These are phyloP conservation scores for Riptortus pedestris DNA, from an alignment of 1,140 invertebrate species.

Conservation along the genomic window DNA sequence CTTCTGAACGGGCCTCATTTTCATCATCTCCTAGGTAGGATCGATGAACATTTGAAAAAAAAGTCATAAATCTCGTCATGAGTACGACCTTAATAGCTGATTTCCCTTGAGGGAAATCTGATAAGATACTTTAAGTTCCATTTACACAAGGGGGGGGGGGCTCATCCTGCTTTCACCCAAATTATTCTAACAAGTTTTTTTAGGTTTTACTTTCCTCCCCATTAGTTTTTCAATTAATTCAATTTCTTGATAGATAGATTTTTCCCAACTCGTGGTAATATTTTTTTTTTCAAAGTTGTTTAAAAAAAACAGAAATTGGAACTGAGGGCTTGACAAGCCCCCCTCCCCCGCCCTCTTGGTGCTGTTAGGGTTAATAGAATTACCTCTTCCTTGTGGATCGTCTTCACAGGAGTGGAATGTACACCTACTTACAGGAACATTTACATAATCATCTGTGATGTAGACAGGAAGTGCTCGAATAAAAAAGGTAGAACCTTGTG, in stretches of 20 bases:
- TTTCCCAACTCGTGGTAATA: too few relatives aligned
- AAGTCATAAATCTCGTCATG: neutral
- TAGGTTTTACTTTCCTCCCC: too few relatives aligned
- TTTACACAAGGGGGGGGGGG: too few relatives aligned
- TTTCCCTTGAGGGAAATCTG: neutral
- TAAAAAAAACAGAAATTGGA: too few relatives aligned
- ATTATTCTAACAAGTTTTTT: neutral
- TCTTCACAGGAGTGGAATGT: conserved; percentile 21
- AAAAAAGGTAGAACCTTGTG: conserved; percentile 23
- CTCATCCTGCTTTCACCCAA: neutral
- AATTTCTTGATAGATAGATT: too few relatives aligned
- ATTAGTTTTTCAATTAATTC: too few relatives aligned
- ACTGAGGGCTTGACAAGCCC: too few relatives aligned
- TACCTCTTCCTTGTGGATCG: conserved; percentile 22
- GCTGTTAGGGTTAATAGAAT: conserved; percentile 1
- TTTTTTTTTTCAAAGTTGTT: too few relatives aligned
- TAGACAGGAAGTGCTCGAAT: conserved; percentile 46
- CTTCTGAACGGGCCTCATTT: neutral
- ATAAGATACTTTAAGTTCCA: neutral
- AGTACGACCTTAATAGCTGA: neutral
- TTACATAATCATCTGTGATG: conserved; percentile 45
- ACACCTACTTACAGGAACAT: conserved; percentile 43
- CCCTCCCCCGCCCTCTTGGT: too few relatives aligned
- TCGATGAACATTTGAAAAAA: neutral
- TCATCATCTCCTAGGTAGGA: neutral